Percentiles rank a stretch among this genome's conserved stretches.
These are phyloP conservation scores for Slavum lentiscoides DNA, from an alignment of 2,888 invertebrate genomes.

Conservation along the genomic window DNA sequence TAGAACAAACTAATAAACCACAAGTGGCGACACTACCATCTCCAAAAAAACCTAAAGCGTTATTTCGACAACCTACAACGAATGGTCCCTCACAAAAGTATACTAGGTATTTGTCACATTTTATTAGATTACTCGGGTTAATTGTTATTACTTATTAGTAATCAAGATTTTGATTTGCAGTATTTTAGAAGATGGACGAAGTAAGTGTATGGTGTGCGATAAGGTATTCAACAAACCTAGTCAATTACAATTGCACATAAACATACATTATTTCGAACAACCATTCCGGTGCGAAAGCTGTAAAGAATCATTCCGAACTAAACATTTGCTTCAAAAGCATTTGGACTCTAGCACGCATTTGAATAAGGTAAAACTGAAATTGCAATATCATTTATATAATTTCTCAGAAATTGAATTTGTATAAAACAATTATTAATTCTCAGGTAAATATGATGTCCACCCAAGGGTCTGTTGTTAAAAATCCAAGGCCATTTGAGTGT, in stretches of 20 bases:
- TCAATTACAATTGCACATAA: constrained; percentile 87
- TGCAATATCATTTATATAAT: constrained; percentile 24
- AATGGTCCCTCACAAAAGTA: constrained; percentile 61
- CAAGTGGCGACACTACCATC: not conserved
- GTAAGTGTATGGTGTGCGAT: constrained; percentile 83
- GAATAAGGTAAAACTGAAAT: constrained; percentile 71
- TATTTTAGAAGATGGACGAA: constrained; percentile 74
- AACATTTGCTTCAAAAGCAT: constrained; percentile 91
- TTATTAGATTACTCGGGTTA: not conserved
- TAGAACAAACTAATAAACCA: constrained; percentile 33
- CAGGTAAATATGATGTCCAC: constrained; percentile 78
- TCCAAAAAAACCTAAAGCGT: constrained; percentile 61
- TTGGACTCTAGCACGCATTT: constrained; percentile 89
- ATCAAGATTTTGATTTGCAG: constrained; percentile 58
- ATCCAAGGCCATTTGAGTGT: constrained; percentile 95
- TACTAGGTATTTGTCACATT: constrained; percentile 58
- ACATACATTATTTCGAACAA: constrained; percentile 92
- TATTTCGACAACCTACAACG: constrained; percentile 60
- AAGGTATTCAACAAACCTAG: constrained; percentile 91
- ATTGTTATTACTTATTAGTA: not conserved
- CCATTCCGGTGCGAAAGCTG: constrained; percentile 91
- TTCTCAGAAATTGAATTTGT: not conserved
- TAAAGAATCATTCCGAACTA: constrained; percentile 84
- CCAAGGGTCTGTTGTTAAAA: constrained; percentile 80
- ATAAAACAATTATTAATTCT: constrained; percentile 31